Conservation (phyloP, 2,888 invertebrate species). For the Diabrotica balteata region DNA sequence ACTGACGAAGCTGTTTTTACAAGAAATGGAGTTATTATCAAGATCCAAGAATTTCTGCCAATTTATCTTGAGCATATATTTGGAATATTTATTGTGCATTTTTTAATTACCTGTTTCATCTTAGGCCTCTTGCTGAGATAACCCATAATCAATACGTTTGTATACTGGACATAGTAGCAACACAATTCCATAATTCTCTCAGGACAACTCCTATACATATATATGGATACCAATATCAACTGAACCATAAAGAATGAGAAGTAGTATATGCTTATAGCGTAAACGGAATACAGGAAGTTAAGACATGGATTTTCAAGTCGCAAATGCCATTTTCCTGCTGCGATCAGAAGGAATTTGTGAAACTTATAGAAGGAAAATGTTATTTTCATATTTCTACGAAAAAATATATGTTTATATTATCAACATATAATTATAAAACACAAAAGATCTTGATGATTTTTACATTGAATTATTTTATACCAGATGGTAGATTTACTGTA, state of each 20-base stretch:
- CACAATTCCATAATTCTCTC: slow-evolving; percentile 16
- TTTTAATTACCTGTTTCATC: slow-evolving; percentile 15
- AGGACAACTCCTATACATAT: slow-evolving; percentile 21
- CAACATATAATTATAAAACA: too few relatives aligned
- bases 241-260: slow-evolving; percentile 25
- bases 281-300: slow-evolving; percentile 19
- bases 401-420: not conserved
- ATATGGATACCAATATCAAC: slow-evolving; percentile 18
- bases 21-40: too few relatives aligned
- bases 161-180: slow-evolving; percentile 28
- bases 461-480: too few relatives aligned
- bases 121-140: slow-evolving; percentile 22
- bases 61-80: too few relatives aligned
- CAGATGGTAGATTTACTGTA: too few relatives aligned
- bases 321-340: slow-evolving; percentile 30
- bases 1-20: too few relatives aligned
- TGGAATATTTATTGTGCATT: too few relatives aligned
- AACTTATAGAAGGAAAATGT: slow-evolving; percentile 20
- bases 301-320: slow-evolving; percentile 15
- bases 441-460: too few relatives aligned
- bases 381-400: slow-evolving; percentile 7
- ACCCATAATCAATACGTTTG: slow-evolving; percentile 24
- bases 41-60: too few relatives aligned
- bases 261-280: slow-evolving; percentile 18
- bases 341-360: slow-evolving; percentile 26